Base-by-base conservation (phyloP, 2,797 vertebrate genomes). In the Melanotaenia maccullochi region DNA sequence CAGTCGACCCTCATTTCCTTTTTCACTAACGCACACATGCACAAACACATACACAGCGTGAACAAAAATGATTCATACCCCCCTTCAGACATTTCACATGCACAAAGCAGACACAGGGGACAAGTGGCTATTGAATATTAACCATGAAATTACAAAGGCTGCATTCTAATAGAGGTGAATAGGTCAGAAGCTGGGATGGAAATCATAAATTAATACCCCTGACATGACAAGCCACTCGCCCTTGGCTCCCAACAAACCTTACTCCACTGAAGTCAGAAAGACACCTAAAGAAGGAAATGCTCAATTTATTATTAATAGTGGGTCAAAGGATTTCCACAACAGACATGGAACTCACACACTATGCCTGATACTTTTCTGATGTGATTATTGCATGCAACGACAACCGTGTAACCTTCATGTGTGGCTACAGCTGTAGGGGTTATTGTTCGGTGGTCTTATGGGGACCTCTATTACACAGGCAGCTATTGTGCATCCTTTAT, bases 101-200 rank as follows among this genome's bases (percentile, higher is more conserved):
- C 93, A 92, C 91, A 92, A 94, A 93, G 89, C 87, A 71, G 87
- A 79, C 93, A 68, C 88, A 75, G 83, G 91, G 93, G 93, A 95
- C 93, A 94, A 93, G 93, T 93, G 91, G 93, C 93, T 92, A 93
- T 94, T 94, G 94, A 95, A 95, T 95, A 95, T 95, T 95, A 95
- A 95, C 92, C 93, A 94, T 93, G 93, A 94, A 95, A 95, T 94
- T 94, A 95, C 94, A 95, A 95, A 94, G 92, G 85, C 92, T 90
- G 93, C 91, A 95, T 95, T 95, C 90, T 95, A 95, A 95, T 95
- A 86, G 92, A 94, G 94, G 94, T 94, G 91, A 93, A 76, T 86
- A 87, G 94, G 93, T 95, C 94, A 88, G 88, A 93, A 88, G 91
- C 93, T 93, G 93, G 92, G 92, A 94, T 94, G 93, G 92, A 94